A percentile compares a stretch with the other conserved stretches of the same genome.
phyloP scores from a whole-genome alignment of 2,888 invertebrate genomes.

The Erynnis tages region DNA sequence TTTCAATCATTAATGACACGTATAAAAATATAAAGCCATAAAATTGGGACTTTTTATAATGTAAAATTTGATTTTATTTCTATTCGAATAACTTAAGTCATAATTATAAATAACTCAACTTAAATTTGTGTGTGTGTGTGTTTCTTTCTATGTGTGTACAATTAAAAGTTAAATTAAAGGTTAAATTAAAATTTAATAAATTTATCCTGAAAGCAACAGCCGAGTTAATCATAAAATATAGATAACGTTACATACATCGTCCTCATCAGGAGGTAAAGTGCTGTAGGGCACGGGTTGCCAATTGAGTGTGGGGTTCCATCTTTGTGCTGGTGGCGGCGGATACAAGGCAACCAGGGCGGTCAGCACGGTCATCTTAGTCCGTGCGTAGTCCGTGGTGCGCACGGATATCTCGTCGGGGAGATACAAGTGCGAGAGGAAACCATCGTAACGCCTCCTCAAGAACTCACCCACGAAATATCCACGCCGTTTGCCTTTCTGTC shows the following conservation, averaged over 20 bases:
- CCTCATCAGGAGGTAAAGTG: slow-evolving; percentile 53
- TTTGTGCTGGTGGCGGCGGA: slow-evolving; percentile 79
- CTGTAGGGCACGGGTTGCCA: slow-evolving; percentile 87
- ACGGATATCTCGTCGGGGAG: slow-evolving; percentile 70
- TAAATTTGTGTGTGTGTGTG: too few relatives aligned
- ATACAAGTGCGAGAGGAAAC: slow-evolving; percentile 69
- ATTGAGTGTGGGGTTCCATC: slow-evolving; percentile 78
- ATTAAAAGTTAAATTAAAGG: too few relatives aligned
- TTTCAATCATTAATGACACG: too few relatives aligned
- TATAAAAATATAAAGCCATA: too few relatives aligned
- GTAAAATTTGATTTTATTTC: too few relatives aligned
- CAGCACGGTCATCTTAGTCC: slow-evolving; percentile 88
- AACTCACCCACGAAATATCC: slow-evolving; percentile 72
- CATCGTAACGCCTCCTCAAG: slow-evolving; percentile 67
- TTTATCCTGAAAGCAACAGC: too few relatives aligned
- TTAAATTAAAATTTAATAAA: too few relatives aligned
- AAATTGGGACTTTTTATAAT: too few relatives aligned
- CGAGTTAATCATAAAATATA: too few relatives aligned
- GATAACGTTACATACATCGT: slow-evolving; percentile 60
- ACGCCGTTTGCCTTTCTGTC: slow-evolving; percentile 77
- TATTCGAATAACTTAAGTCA: too few relatives aligned
- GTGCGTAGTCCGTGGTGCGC: slow-evolving; percentile 85
- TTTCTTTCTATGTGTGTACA: too few relatives aligned
- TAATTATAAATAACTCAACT: too few relatives aligned
- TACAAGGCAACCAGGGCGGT: slow-evolving; percentile 86